Evolutionary conservation across 2,113 vertebrate genomes (phyloP).

Genomic region (Penelope pileata): DNA sequence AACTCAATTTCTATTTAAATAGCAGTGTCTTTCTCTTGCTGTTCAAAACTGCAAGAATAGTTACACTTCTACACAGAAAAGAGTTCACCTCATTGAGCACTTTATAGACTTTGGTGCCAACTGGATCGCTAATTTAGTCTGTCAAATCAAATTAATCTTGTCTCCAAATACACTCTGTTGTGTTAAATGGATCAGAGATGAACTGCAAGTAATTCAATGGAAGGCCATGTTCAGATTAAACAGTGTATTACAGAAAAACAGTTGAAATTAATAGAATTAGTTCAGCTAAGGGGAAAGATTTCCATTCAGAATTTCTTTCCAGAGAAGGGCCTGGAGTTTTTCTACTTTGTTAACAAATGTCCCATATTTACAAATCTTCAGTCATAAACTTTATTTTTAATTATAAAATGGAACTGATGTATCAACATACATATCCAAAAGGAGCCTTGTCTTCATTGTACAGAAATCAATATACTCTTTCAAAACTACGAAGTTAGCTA

Average conservation of each 20-base stretch:
- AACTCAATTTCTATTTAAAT: conserved; percentile 69
- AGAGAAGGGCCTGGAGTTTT: not conserved
- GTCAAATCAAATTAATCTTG: conserved; percentile 39
- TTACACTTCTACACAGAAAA: not conserved
- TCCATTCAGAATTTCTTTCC: not conserved
- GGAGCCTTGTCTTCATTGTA: not conserved
- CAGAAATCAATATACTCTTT: not conserved
- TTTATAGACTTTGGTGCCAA: not conserved
- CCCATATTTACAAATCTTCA: not conserved
- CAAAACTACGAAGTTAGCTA: not conserved
- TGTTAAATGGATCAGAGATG: not conserved
- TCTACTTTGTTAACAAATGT: not conserved
- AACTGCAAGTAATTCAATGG: not conserved
- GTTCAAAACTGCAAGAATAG: conserved; percentile 12
- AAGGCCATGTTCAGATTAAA: not conserved
- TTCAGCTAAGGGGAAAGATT: not conserved
- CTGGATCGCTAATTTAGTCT: conserved; percentile 15
- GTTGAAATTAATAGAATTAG: not conserved
- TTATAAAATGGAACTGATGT: not conserved
- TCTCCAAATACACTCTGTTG: not conserved
- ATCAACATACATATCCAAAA: not conserved
- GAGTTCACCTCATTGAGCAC: not conserved
- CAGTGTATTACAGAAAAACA: not conserved
- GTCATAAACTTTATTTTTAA: not conserved
- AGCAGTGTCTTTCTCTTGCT: not conserved